Conservation (phyloP, 2,888 invertebrate genomes). For the Drosophila setosimentum region DNA sequence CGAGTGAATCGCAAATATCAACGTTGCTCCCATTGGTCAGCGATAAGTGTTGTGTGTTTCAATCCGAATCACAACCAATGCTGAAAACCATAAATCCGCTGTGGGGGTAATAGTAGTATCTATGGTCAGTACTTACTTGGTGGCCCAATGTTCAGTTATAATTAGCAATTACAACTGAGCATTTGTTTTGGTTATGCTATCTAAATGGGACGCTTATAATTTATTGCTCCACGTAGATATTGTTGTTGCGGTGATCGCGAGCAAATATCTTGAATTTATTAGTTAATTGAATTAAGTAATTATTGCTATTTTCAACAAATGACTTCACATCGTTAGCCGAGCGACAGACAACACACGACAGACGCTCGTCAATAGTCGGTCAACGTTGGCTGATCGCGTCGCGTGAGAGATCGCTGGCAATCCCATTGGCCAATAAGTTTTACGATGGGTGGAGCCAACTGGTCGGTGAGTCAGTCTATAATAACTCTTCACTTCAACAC, state of each 20-base stretch:
- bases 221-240: slow-evolving; percentile 48
- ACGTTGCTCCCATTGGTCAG: slow-evolving; percentile 46
- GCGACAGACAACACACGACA: slow-evolving; percentile 15
- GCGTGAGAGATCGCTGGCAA: slow-evolving; percentile 40
- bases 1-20: slow-evolving; percentile 14
- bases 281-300: slow-evolving; percentile 76
- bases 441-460: slow-evolving; percentile 44
- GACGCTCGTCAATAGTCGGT: slow-evolving; percentile 26
- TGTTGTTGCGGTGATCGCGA: slow-evolving; percentile 27
- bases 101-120: not conserved
- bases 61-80: slow-evolving; percentile 40
- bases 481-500: slow-evolving; percentile 24
- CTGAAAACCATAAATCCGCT: slow-evolving; percentile 18
- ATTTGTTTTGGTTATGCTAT: slow-evolving; percentile 28
- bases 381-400: slow-evolving; percentile 34
- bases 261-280: slow-evolving; percentile 66
- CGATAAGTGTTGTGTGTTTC: slow-evolving; percentile 46
- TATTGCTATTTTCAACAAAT: slow-evolving; percentile 68
- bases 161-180: slow-evolving; percentile 67
- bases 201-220: slow-evolving; percentile 44
- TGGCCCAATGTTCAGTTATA: slow-evolving; percentile 43
- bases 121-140: not conserved
- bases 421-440: slow-evolving; percentile 37
- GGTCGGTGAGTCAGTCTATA: slow-evolving; percentile 24
- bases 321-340: slow-evolving; percentile 61